Evolutionary conservation across 2,888 invertebrate genomes (phyloP), one percentile per base, ranked within the genome.

Genomic region (Argyra leucocephala): DNA sequence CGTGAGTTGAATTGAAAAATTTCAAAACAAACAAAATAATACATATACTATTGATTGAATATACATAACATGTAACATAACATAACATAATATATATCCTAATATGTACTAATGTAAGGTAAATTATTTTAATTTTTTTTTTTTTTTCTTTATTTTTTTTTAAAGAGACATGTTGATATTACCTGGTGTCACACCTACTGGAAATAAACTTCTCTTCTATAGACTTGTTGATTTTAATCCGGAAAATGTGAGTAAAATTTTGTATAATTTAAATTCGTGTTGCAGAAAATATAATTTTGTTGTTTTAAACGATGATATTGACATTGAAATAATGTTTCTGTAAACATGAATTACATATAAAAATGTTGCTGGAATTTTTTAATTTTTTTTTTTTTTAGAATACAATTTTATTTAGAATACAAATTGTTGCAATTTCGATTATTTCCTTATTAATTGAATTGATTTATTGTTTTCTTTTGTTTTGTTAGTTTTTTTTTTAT

Each of bases 81-180:
- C 15, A 31, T 2, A 31, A 6, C 26, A 26, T 26, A 26, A 26
- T 26, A 26, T 31, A 31, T 2, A 7, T 31, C 12, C 48, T 48
- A 2, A 48, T 48, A 48, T 18, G 48, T 48, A 15, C 31, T n/a
- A n/a, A n/a, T n/a, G n/a, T n/a, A n/a, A n/a, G n/a, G n/a, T n/a
- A n/a, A n/a, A n/a, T n/a, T n/a, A n/a, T n/a, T 61, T 48, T 36
- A 23, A 23, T 15, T 60, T 37, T 21, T 36, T 22, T 62, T 61
- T 63, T 64, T 64, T 61, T 26, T n/a, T 59, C 10, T 15, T 23
- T 22, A 22, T 22, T 22, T 24, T 26, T 24, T 63, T 79, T 82
- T 82, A 61, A 80, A 89, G 89, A 22, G 87, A 89, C 76, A 83
- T 88, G 80, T 75, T 88, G 48, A 87, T 88, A 1, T 78, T 89